Conservation (phyloP, 92 coral and sea anemone species). For the Zoanthus gigantus region DNA sequence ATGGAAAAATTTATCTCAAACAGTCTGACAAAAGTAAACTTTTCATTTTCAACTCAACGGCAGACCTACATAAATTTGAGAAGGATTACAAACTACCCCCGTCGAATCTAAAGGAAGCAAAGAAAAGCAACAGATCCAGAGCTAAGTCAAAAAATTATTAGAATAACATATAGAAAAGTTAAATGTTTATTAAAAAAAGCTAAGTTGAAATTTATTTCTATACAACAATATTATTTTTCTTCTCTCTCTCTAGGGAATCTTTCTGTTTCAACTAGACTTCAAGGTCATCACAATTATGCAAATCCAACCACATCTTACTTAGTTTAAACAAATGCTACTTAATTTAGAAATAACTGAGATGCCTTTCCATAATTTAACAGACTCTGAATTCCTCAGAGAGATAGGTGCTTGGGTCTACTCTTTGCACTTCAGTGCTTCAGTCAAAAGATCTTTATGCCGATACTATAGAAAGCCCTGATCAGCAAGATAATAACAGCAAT, state of each 20-base stretch:
- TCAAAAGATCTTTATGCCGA: conserved; percentile 5
- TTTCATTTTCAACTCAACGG: no score
- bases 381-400: conserved; percentile 4
- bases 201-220: background rate
- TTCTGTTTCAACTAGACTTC: background rate
- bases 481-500: background rate
- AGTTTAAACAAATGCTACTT: background rate
- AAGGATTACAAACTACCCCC: no score
- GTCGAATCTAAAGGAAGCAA: background rate
- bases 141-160: background rate
- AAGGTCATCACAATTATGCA: background rate
- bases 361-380: conserved; percentile 5
- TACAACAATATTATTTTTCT: background rate
- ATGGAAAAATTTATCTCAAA: no score
- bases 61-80: no score
- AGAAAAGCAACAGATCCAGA: background rate
- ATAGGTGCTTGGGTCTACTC: conserved; percentile 12
- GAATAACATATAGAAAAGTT: background rate
- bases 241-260: background rate
- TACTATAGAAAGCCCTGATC: background rate
- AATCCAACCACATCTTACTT: background rate
- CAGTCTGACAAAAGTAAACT: no score
- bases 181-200: background rate
- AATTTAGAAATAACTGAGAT: background rate
- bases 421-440: conserved; percentile 8